phyloP scores from a whole-genome alignment of 2,797 vertebrate species.

The Ptychobarbus kaznakovi region DNA sequence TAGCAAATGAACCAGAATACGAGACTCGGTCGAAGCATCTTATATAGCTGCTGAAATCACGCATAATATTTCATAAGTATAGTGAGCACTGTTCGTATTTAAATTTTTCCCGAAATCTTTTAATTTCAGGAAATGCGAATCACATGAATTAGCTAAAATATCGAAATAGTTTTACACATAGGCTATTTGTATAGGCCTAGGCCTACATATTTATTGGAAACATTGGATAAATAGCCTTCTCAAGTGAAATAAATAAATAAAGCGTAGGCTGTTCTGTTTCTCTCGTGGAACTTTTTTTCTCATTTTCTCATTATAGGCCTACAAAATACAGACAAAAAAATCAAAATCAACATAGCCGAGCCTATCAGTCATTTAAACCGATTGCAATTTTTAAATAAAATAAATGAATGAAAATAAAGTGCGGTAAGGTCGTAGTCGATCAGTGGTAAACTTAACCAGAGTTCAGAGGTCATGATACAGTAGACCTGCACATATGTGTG shows the following conservation, averaged over 20 bases:
- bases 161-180: background rate
- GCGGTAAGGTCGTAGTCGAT: no score
- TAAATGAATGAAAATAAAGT: background rate
- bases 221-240: background rate
- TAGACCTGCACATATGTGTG: conserved; percentile 76
- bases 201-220: background rate
- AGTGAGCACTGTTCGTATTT: no score
- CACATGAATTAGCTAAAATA: background rate
- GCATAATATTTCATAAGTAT: no score
- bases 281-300: background rate
- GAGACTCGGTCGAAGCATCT: background rate
- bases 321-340: background rate
- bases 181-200: no score
- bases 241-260: background rate
- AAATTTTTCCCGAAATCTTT: background rate
- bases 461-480: conserved; percentile 74
- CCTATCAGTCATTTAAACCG: background rate
- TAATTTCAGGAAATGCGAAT: background rate
- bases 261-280: background rate
- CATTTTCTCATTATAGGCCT: background rate
- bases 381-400: background rate
- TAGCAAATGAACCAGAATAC: background rate
- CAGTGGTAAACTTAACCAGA: conserved; percentile 9
- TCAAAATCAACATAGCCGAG: no score
- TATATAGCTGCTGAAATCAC: background rate